A percentile compares a stretch with the other conserved stretches of the same genome.
These are phyloP conservation scores for Triplophysa rosa DNA, from an alignment of 2,113 vertebrate species.

Conservation along the genomic window DNA sequence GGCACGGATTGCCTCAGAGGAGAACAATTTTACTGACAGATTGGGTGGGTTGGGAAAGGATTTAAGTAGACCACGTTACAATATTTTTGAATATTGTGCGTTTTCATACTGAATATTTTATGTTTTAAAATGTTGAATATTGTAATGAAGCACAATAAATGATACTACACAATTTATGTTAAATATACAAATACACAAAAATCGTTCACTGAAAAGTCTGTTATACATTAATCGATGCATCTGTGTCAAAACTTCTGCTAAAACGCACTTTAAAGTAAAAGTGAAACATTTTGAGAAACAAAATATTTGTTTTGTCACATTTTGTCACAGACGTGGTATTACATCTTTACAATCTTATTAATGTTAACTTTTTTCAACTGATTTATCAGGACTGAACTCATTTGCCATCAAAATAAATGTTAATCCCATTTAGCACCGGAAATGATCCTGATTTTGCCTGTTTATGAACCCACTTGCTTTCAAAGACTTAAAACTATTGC, in stretches of 20 bases:
- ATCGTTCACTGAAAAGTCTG: neutral
- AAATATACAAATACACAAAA: too few relatives aligned
- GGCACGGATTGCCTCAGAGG: conserved; percentile 69
- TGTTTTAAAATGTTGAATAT: too few relatives aligned
- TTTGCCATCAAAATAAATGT: neutral
- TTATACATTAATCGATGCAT: too few relatives aligned
- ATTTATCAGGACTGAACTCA: neutral
- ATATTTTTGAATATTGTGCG: neutral
- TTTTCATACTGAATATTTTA: too few relatives aligned
- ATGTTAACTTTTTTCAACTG: neutral
- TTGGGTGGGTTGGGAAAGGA: conserved; percentile 51
- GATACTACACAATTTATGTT: too few relatives aligned
- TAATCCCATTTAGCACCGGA: neutral
- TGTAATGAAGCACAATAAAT: too few relatives aligned
- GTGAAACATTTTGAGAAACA: neutral
- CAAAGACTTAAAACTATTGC: conserved; percentile 37
- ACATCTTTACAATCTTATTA: neutral
- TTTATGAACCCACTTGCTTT: neutral
- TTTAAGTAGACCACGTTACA: conserved; percentile 16
- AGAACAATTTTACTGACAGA: conserved; percentile 66
- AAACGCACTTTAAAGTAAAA: neutral
- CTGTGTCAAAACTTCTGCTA: neutral
- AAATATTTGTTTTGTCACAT: neutral
- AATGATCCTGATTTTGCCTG: neutral
- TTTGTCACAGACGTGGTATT: neutral